Evolutionary conservation across 2,797 vertebrate species (phyloP).

Genomic region (Anguilla megastoma): DNA sequence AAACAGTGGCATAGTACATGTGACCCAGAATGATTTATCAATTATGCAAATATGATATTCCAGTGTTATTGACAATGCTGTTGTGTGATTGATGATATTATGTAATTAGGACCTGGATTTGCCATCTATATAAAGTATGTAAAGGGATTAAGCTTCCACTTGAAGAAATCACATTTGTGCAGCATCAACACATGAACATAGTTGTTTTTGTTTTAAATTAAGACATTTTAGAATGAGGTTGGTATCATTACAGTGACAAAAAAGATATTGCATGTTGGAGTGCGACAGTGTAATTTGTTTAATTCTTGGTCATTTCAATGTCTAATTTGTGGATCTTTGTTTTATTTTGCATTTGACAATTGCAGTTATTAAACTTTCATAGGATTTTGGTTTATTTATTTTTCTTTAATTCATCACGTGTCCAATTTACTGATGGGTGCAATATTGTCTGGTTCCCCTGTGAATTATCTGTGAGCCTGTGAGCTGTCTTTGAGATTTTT

Average conservation of each 20-base stretch:
- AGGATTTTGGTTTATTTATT: constrained; percentile 11
- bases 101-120: constrained; percentile 43
- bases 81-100: constrained; percentile 49
- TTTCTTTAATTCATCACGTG: constrained; percentile 4
- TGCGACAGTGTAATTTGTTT: background rate
- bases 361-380: background rate
- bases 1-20: constrained; percentile 38
- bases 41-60: constrained; percentile 79
- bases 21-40: constrained; percentile 43
- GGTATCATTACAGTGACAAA: background rate
- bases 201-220: constrained; percentile 7
- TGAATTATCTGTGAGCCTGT: background rate
- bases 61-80: constrained; percentile 55
- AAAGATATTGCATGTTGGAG: constrained; percentile 7
- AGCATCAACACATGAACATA: constrained; percentile 10
- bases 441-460: constrained; percentile 11
- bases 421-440: constrained; percentile 6
- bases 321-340: constrained; percentile 2
- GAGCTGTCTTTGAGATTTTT: background rate
- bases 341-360: background rate
- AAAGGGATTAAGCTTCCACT: constrained; percentile 31
- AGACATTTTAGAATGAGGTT: constrained; percentile 6
- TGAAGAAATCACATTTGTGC: constrained; percentile 13
- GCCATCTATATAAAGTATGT: constrained; percentile 17
- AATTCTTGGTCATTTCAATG: constrained; percentile 17